These are phyloP conservation scores for Pteropus alecto DNA, from an alignment of 2,113 vertebrate genomes.

Conservation along the genomic window DNA sequence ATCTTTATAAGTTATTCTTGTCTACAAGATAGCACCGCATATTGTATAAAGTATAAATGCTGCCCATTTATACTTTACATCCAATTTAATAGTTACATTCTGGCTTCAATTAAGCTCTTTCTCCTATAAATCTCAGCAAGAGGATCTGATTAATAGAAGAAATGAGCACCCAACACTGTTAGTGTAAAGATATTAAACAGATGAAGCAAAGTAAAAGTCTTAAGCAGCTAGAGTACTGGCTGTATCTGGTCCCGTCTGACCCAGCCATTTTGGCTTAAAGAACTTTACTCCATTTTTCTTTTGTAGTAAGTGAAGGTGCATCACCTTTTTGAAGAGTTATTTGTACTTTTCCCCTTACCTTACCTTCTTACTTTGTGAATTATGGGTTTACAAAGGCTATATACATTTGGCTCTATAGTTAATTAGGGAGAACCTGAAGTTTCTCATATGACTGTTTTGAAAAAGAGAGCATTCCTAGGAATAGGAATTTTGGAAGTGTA, in stretches of 20 bases:
- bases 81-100: constrained; percentile 63
- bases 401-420: not conserved
- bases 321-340: not conserved
- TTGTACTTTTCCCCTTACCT: not conserved
- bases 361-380: not conserved
- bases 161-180: constrained; percentile 51
- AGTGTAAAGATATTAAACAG: constrained; percentile 61
- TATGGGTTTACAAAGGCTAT: not conserved
- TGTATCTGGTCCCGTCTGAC: not conserved
- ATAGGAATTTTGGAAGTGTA: not conserved
- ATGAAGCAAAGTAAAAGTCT: constrained; percentile 60
- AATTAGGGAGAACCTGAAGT: constrained; percentile 19
- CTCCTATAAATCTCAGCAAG: constrained; percentile 53
- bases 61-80: constrained; percentile 58
- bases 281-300: not conserved
- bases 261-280: constrained; percentile 15
- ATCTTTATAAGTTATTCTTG: constrained; percentile 65
- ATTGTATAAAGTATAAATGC: not conserved
- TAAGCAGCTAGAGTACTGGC: not conserved
- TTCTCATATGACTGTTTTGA: not conserved
- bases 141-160: constrained; percentile 64
- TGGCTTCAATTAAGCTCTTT: constrained; percentile 66
- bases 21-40: not conserved
- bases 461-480: not conserved
- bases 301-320: not conserved